Conservation (phyloP, 2,888 invertebrate genomes). For the Stenotaenia linearis region DNA sequence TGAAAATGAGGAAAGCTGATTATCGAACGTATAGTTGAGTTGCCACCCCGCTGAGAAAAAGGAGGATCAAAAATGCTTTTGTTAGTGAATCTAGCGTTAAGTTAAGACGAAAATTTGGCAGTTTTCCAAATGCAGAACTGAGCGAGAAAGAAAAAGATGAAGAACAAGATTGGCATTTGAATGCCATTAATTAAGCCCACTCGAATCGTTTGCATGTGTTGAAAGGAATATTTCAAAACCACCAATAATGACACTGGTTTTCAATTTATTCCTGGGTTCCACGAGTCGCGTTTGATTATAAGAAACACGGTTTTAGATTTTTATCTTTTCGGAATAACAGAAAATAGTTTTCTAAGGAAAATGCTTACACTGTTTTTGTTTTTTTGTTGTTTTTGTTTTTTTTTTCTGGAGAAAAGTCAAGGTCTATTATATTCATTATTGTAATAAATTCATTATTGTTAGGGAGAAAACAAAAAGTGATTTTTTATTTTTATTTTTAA, state of each 20-base stretch:
- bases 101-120: conserved; percentile 1
- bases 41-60: not conserved
- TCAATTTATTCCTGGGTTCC: not conserved
- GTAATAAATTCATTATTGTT: not conserved
- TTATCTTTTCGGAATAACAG: not conserved
- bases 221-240: conserved; percentile 2
- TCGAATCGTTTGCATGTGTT: not conserved
- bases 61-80: conserved; percentile 3
- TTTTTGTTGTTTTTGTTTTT: not conserved
- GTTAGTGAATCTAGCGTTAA: not conserved
- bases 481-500: not conserved
- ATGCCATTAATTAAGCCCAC: conserved; percentile 11
- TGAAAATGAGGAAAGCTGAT: not conserved
- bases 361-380: not conserved
- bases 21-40: not conserved
- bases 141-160: not conserved
- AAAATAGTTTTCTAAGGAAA: not conserved
- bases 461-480: not conserved
- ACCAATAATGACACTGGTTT: not conserved
- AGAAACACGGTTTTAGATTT: not conserved
- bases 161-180: conserved; percentile 4
- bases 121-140: not conserved
- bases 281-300: not conserved
- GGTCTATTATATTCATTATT: not conserved
- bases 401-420: not conserved